Base-by-base conservation (phyloP, 2,113 vertebrate species). In the Taxidea taxus region DNA sequence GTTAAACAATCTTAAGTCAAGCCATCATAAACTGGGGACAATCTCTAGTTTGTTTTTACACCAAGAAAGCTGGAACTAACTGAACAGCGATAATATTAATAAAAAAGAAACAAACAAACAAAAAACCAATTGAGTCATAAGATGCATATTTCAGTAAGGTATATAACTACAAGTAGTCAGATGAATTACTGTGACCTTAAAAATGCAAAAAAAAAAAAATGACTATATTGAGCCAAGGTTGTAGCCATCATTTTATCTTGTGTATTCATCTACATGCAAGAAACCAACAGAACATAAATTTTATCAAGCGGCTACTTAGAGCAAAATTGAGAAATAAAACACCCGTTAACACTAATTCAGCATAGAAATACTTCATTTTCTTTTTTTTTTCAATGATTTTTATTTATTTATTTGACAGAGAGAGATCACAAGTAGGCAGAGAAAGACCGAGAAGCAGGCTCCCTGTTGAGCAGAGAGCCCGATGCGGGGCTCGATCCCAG, bases 41-140 rank as follows among this genome's bases (percentile, higher is more conserved):
- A n/a, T n/a, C 29, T 51, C 16, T 78, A 15, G 20, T 68, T 39
- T 72, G 4, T 75, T 75, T 83, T 90, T 74, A 21, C 10, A 72
- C 23, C 31, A 80, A 80, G n/a, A 94, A n/a, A 88, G 27, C 44
- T 84, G 37, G 56, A 95, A 88, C 89, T 83, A 94, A 87, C 11
- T 49, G 10, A 91, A n/a, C 34, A 51, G 27, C 6, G 58, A 6
- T 39, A 92, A 47, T 70, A 84, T 62, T 75, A 87, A 84, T 15
- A 51, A 42, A 51, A n/a, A 34, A 34, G 29, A 64, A 66, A 64
- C 6, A 66, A 68, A n/a, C 12, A 84, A 84, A 81, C 13, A n/a
- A 68, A n/a, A 66, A 66, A 94, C 23, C 8, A 84, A 16, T 23
- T 39, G 6, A 94, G 1, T 16, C 68, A 72, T 21, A 1, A 7